These are phyloP conservation scores for Echeneis naucrates DNA, from an alignment of 2,797 vertebrate genomes.

Conservation along the genomic window DNA sequence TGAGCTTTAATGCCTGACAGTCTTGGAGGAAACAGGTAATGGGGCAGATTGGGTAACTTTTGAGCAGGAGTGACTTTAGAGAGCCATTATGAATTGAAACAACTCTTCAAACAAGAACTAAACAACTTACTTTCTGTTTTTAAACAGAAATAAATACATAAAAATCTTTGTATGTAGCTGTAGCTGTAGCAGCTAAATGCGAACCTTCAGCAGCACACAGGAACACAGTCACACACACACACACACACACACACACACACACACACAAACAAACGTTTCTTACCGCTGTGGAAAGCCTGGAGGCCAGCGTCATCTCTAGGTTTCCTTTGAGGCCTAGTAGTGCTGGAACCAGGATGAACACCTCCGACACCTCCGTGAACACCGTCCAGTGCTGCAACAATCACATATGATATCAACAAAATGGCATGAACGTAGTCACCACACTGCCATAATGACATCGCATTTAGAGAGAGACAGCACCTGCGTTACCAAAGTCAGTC, in stretches of 20 bases:
- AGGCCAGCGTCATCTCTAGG: slow-evolving; percentile 98
- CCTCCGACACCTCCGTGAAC: slow-evolving; percentile 94
- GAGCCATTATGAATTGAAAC: background rate
- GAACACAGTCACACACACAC: slow-evolving; percentile 4
- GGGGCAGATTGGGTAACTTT: slow-evolving; percentile 22
- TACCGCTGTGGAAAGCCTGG: slow-evolving; percentile 98
- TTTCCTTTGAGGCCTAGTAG: slow-evolving; percentile 98
- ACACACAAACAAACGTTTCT: slow-evolving; percentile 71
- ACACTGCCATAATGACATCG: slow-evolving; percentile 2
- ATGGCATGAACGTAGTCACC: slow-evolving; percentile 5
- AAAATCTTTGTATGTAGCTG: background rate
- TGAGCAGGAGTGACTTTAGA: background rate
- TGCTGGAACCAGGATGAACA: slow-evolving; percentile 97
- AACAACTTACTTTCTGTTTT: background rate
- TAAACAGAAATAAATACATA: no score
- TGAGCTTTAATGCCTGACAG: slow-evolving; percentile 15
- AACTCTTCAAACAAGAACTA: no score
- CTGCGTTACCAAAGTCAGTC: background rate
- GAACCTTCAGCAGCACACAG: background rate
- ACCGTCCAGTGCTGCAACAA: slow-evolving; percentile 94
- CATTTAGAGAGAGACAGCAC: background rate
- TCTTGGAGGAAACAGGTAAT: slow-evolving; percentile 9
- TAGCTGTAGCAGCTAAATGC: no score
- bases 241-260: slow-evolving; percentile 2
- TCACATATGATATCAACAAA: slow-evolving; percentile 35